Evolutionary conservation across 1,140 invertebrate genomes (phyloP).

Genomic region (Drosophila micromelanica): DNA sequence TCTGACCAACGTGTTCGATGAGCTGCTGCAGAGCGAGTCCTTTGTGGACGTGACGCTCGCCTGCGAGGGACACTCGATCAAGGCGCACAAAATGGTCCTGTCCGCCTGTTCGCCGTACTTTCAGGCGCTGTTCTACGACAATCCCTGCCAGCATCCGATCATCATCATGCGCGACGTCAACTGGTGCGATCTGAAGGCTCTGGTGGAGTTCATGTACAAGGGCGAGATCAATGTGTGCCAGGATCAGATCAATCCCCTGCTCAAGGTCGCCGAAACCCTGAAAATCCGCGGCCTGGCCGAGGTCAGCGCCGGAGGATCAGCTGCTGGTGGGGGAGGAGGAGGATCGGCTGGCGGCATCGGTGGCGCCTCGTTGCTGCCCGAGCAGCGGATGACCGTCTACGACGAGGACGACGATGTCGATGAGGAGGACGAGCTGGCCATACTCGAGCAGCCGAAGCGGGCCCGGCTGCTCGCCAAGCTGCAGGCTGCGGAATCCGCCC

Average conservation of each 20-base stretch:
- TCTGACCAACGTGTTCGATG: constrained; percentile 95
- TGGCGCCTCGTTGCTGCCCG: constrained; percentile 77
- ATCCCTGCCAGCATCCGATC: constrained; percentile 95
- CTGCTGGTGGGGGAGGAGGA: no score
- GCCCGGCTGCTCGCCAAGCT: constrained; percentile 53
- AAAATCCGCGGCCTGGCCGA: constrained; percentile 95
- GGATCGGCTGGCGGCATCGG: constrained; percentile 52
- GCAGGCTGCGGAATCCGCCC: constrained; percentile 37
- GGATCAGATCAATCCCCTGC: constrained; percentile 93
- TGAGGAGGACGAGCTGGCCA: constrained; percentile 28
- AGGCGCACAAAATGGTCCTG: constrained; percentile 96
- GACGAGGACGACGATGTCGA: constrained; percentile 83
- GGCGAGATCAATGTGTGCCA: constrained; percentile 96
- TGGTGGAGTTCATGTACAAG: constrained; percentile 97
- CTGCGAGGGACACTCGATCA: constrained; percentile 95
- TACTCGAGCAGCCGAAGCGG: constrained; percentile 66
- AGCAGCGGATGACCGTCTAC: constrained; percentile 80
- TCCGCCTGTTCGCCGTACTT: constrained; percentile 97
- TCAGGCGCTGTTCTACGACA: constrained; percentile 95
- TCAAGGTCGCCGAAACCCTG: constrained; percentile 93
- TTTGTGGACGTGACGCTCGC: constrained; percentile 97
- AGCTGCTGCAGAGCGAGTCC: constrained; percentile 94
- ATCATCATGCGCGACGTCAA: constrained; percentile 95
- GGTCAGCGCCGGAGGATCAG: constrained; percentile 86
- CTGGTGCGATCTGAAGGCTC: constrained; percentile 93